A percentile compares a stretch with the other conserved stretches of the same genome.
These are phyloP conservation scores for Lutjanus argentimaculatus DNA, from an alignment of 2,797 vertebrate species.

Conservation along the genomic window DNA sequence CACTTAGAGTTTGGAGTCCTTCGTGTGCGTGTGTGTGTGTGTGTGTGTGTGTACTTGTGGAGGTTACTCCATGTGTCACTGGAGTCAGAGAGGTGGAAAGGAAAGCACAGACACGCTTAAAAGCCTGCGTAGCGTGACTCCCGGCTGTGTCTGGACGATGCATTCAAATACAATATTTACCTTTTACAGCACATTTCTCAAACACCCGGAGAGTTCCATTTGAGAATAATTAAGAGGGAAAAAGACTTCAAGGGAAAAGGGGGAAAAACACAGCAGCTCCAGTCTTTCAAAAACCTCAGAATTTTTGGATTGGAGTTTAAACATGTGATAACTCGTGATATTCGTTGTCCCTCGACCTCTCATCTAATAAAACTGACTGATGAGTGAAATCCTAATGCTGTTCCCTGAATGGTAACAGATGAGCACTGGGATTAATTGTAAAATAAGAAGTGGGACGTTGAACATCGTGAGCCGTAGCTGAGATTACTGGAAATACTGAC, in stretches of 20 bases:
- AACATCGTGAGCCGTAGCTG: conserved; percentile 49
- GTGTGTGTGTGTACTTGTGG: conserved; percentile 29
- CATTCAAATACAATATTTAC: conserved; percentile 85
- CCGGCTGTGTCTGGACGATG: conserved; percentile 72
- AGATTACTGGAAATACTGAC: conserved; percentile 71
- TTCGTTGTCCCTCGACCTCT: conserved; percentile 32
- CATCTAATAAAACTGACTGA: conserved; percentile 43
- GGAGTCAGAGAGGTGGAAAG: conserved; percentile 76
- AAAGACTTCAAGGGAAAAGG: conserved; percentile 65
- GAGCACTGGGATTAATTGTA: conserved; percentile 60
- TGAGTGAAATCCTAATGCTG: conserved; percentile 46
- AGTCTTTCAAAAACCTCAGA: conserved; percentile 52
- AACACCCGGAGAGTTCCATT: conserved; percentile 74
- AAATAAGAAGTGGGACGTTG: conserved; percentile 44
- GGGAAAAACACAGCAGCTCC: conserved; percentile 36
- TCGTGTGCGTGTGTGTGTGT: conserved; percentile 11
- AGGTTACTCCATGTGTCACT: conserved; percentile 67
- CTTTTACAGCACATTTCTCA: conserved; percentile 81
- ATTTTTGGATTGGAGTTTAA: conserved; percentile 50
- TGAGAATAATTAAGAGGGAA: conserved; percentile 76
- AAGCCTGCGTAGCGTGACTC: conserved; percentile 78
- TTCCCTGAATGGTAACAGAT: conserved; percentile 67
- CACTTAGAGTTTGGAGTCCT: conserved; percentile 47
- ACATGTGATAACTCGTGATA: conserved; percentile 59
- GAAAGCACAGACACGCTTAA: conserved; percentile 75